Conservation (phyloP, 2,797 vertebrate species). For the Ctenochaetus hawaiiensis region DNA sequence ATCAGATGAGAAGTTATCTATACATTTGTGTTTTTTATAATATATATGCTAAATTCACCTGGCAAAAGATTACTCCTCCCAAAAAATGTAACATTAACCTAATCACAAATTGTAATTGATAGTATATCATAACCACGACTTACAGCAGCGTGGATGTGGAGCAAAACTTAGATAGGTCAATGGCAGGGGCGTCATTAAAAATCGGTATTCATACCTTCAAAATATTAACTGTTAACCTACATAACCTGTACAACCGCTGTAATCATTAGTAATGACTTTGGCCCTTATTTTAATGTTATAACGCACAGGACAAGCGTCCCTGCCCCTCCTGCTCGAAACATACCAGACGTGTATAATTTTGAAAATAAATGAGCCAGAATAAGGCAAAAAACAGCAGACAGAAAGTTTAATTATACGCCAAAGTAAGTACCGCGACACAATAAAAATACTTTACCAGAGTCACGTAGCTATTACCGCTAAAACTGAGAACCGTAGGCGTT, state of each 20-base stretch:
- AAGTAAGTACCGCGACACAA: neutral
- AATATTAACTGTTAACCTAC: neutral
- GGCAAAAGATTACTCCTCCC: no score
- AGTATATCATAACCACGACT: neutral
- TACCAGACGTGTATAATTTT: constrained; percentile 11
- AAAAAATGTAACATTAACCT: no score
- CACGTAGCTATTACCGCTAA: neutral
- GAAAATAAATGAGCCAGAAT: constrained; percentile 20
- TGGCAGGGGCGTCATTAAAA: neutral
- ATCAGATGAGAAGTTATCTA: neutral
- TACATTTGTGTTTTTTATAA: neutral
- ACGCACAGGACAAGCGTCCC: constrained; percentile 17
- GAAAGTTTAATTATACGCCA: constrained; percentile 17
- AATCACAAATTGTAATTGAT: no score
- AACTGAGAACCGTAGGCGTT: constrained; percentile 65
- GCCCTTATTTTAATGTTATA: neutral
- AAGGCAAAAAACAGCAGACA: neutral
- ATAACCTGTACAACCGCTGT: neutral
- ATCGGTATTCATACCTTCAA: neutral
- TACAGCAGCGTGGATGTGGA: neutral
- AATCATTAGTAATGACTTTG: neutral
- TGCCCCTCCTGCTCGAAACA: constrained; percentile 34
- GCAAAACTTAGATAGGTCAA: constrained; percentile 9
- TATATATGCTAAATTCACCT: neutral
- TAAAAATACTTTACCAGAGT: neutral